Evolutionary conservation across 2,113 vertebrate genomes (phyloP), one percentile per base, ranked within the genome.

Genomic region (Megalops atlanticus): DNA sequence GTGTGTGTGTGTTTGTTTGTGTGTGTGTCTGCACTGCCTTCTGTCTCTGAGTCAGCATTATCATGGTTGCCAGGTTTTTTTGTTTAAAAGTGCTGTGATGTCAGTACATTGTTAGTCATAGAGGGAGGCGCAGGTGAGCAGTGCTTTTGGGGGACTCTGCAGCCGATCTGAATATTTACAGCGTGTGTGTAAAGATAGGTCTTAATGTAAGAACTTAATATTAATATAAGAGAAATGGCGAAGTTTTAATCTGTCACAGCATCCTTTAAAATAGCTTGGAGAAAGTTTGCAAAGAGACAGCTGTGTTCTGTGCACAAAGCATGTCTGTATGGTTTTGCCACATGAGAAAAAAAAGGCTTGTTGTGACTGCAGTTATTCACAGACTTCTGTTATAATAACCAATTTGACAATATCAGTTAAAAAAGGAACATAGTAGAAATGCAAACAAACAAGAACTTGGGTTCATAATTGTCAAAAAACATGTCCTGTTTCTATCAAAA

Each of bases 21-120:
- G 52, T 80, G 38, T 81, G 74, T 45, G 40, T 43, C 21, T 52
- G 74, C 49, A 54, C 24, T 54, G 18, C 49, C 49, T 54, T 54
- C 49, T 54, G 49, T 54, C 47, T 54, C 49, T 54, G 49, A 6
- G 2, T 54, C 49, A 6, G 49, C 5, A 21, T 54, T 21, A 54
- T 24, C 49, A 16, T 54, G 49, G 35, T 77, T 43, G 47, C 41
- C 43, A 47, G 45, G 2, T 15, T 49, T 77, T 77, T 58, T 77
- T 49, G 2, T 49, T 6, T 4, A 49, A 49, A 2, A 24, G 49
- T 54, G 49, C 18, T 54, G 0, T 21, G 18, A 16, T 54, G 49
- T 21, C n/a, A 54, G 49, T 21, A 49, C 47, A 49, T 3, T 4
- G 4, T 49, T n/a, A n/a, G n/a, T n/a, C n/a, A n/a, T n/a, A n/a